phyloP scores from a whole-genome alignment of 2,797 vertebrate species.

The Lacerta agilis region DNA sequence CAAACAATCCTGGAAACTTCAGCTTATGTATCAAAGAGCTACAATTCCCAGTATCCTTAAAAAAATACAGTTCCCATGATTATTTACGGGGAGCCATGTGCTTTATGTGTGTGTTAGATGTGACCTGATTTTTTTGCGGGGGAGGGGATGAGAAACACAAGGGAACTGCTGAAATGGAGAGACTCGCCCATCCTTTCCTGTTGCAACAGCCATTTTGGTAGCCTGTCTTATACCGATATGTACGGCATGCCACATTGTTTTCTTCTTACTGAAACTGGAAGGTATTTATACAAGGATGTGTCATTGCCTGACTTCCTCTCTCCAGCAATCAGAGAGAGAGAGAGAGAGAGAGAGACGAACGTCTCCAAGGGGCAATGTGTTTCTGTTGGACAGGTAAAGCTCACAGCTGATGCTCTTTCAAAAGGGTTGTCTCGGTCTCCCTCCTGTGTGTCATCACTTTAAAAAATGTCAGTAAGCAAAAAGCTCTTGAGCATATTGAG shows the following conservation, averaged over 20 bases:
- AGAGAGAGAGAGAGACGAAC: neutral
- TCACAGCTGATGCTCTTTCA: conserved; percentile 15
- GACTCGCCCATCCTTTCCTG: no score
- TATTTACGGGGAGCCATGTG: no score
- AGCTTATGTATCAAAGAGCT: no score
- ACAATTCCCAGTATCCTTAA: no score
- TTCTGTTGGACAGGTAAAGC: conserved; percentile 36
- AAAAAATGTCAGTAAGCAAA: conserved; percentile 34
- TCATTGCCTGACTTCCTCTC: neutral
- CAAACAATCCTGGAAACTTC: no score
- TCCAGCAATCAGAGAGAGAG: neutral
- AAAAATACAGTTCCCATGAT: no score
- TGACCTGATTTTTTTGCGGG: no score
- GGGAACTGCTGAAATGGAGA: no score
- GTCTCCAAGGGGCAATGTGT: conserved; percentile 33
- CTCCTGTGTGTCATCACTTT: conserved; percentile 38
- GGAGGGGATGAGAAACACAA: neutral
- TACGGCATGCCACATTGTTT: conserved; percentile 1
- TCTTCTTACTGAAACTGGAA: neutral
- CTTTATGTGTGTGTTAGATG: no score
- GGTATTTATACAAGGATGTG: conserved; percentile 14
- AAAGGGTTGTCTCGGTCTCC: conserved; percentile 25
- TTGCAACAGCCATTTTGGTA: neutral
- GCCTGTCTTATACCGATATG: no score
- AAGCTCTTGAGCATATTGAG: conserved; percentile 25